Evolutionary conservation across 1,140 invertebrate species (phyloP).

Genomic region (Liolophura sinensis): DNA sequence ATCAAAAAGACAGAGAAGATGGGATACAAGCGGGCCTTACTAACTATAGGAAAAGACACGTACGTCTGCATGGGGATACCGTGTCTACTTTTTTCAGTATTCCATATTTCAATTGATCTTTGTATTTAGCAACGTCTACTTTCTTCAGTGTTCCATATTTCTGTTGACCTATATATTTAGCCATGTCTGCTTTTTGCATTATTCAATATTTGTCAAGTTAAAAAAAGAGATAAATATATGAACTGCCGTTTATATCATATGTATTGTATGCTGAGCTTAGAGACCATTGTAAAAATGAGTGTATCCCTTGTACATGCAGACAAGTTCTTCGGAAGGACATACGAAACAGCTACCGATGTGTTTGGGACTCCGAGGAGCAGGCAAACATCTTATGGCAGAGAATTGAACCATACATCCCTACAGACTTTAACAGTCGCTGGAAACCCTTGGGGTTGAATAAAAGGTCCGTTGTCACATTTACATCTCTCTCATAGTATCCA

Average conservation of each 20-base stretch:
- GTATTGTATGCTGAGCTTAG: no score
- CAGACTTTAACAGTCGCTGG: conserved; percentile 10
- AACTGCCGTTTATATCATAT: no score
- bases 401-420: conserved; percentile 30
- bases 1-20: conserved; percentile 33
- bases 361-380: conserved; percentile 30
- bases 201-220: no score
- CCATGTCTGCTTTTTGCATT: no score
- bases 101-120: no score
- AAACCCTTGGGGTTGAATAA: conserved; percentile 34
- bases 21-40: conserved; percentile 31
- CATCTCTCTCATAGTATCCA: no score
- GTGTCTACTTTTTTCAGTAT: no score
- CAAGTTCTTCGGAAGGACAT: conserved; percentile 28
- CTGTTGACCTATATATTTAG: no score
- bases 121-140: no score
- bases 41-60: conserved; percentile 35
- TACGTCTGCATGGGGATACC: conserved; percentile 6
- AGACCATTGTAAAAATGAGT: no score
- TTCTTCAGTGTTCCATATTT: no score
- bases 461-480: conserved; percentile 19
- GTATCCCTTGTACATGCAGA: conserved; percentile 10
- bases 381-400: conserved; percentile 29
- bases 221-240: no score
- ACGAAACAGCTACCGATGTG: conserved; percentile 36